These are phyloP conservation scores for Amitus sp. DNA, from an alignment of 2,888 invertebrate species.

Conservation along the genomic window DNA sequence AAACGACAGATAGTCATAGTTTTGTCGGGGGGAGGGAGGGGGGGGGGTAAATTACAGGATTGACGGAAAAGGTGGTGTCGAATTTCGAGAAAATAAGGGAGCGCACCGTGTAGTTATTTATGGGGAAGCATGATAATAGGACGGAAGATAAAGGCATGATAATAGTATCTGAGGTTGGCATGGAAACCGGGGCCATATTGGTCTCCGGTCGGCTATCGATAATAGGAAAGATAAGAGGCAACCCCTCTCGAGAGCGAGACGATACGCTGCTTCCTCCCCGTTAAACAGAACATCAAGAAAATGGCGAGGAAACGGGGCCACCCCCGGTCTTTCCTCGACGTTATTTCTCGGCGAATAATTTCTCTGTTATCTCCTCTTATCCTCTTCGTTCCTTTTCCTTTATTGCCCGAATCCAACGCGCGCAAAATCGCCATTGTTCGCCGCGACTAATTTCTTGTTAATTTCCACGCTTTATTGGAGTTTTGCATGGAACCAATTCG, in stretches of 20 bases:
- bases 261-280: slow-evolving; percentile 13
- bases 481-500: no score
- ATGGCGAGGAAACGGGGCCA: slow-evolving; percentile 45
- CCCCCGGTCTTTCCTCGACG: slow-evolving; percentile 24
- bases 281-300: slow-evolving; percentile 41
- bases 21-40: no score
- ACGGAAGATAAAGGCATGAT: slow-evolving; percentile 62
- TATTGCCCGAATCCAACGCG: not conserved
- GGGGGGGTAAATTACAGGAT: no score
- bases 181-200: slow-evolving; percentile 57
- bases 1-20: no score
- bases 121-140: slow-evolving; percentile 59
- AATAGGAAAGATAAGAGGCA: slow-evolving; percentile 63
- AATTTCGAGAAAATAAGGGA: slow-evolving; percentile 46
- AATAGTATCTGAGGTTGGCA: slow-evolving; percentile 49
- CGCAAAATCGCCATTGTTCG: not conserved
- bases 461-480: not conserved
- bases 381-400: slow-evolving; percentile 3
- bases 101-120: slow-evolving; percentile 55
- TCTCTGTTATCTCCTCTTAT: slow-evolving; percentile 3
- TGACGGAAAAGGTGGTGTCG: no score
- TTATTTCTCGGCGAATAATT: slow-evolving; percentile 13
- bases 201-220: slow-evolving; percentile 63
- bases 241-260: slow-evolving; percentile 23
- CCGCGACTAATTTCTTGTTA: slow-evolving; percentile 4